Conservation (phyloP, 1,140 invertebrate genomes). For the Aphaenogaster floridana region DNA sequence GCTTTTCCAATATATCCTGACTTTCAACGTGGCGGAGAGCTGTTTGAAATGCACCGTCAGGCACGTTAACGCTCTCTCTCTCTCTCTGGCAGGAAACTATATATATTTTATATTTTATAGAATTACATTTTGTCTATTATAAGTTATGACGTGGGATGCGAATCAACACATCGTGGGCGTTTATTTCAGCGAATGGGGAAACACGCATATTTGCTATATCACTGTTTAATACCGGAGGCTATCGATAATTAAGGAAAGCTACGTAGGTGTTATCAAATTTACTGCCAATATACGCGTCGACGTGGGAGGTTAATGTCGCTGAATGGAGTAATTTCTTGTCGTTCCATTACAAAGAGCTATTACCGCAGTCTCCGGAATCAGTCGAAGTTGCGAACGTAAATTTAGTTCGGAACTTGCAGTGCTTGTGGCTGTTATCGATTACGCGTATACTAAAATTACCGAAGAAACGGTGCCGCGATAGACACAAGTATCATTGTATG, state of each 20-base stretch:
- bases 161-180: constrained; percentile 28
- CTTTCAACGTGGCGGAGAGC: not conserved
- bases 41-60: not conserved
- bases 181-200: not conserved
- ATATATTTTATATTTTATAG: constrained; percentile 15
- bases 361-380: constrained; percentile 19
- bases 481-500: not conserved
- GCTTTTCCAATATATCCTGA: constrained; percentile 23
- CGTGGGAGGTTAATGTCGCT: constrained; percentile 26
- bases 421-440: constrained; percentile 22
- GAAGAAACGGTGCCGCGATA: not conserved
- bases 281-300: constrained; percentile 9
- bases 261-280: constrained; percentile 54
- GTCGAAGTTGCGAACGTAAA: constrained; percentile 29
- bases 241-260: constrained; percentile 27
- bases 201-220: not conserved
- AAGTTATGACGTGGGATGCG: not conserved
- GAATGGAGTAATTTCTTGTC: constrained; percentile 55
- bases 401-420: constrained; percentile 48
- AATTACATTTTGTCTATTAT: constrained; percentile 16
- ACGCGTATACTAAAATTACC: not conserved
- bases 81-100: not conserved
- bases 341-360: constrained; percentile 41
- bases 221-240: constrained; percentile 4
- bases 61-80: not conserved